These are phyloP conservation scores for Phenganax marumi DNA, from an alignment of 92 coral and sea anemone genomes.

Conservation along the genomic window DNA sequence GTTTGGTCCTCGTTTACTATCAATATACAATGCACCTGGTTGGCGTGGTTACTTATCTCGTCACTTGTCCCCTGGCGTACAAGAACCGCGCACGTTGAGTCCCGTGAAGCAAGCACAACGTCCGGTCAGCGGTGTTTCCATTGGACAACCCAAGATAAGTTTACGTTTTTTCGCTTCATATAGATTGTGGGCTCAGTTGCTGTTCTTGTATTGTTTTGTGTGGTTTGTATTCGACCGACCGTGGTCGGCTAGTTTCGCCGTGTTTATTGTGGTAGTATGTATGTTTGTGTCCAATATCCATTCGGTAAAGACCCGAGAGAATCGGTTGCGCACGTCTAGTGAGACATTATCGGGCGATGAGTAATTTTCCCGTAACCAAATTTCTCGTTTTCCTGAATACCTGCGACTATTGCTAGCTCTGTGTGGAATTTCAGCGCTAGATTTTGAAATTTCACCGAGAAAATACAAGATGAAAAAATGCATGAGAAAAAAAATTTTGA, in stretches of 20 bases:
- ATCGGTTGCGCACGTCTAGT: background rate
- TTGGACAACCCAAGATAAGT: conserved; percentile 71
- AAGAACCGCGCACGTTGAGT: conserved; percentile 53
- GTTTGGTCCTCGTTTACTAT: conserved; percentile 69
- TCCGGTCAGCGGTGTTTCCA: conserved; percentile 44
- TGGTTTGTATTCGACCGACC: conserved; percentile 30
- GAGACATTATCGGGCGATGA: background rate
- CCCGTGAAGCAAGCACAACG: conserved; percentile 49
- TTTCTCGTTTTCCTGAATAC: too few species aligned
- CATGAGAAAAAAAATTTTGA: too few species aligned
- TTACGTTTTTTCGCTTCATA: conserved; percentile 91
- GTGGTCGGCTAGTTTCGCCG: background rate
- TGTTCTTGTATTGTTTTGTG: conserved; percentile 53
- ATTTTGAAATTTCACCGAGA: too few species aligned
- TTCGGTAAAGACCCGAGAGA: background rate
- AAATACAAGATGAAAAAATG: too few species aligned
- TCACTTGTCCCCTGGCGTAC: conserved; percentile 74
- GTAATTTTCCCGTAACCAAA: too few species aligned
- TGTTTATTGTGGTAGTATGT: background rate
- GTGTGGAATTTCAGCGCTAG: too few species aligned
- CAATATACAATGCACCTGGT: conserved; percentile 62
- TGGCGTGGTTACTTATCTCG: conserved; percentile 64
- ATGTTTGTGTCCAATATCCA: conserved; percentile 32
- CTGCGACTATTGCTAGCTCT: too few species aligned
- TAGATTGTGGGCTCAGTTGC: conserved; percentile 70